Base-by-base conservation (phyloP, 92 coral and sea anemone genomes). In the Desmophyllum pertusum region DNA sequence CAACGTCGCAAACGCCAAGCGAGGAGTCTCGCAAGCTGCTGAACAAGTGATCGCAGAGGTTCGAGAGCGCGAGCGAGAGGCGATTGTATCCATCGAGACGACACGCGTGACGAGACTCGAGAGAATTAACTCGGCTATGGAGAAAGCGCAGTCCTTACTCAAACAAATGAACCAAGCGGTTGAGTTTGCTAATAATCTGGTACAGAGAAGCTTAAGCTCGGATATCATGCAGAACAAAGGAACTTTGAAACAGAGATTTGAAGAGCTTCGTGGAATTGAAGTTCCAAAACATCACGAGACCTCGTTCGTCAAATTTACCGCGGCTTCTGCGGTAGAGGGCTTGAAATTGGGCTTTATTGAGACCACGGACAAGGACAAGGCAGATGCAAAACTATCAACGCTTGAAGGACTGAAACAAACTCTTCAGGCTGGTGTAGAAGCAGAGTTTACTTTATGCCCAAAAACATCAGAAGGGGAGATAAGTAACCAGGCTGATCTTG, bases 1-100 rank as follows among this genome's bases (percentile, higher is more conserved):
- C 19, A 77, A 15, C 36, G 4, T 61, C 25, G 25, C 81, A 41
- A 25, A 0, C 6, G 81, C 70, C 13, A 61, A 61, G 0, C 55
- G 39, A 23, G 55, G 27, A 57, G 70, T 77, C 51, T 77, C 57
- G 45, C 53, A 8, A 39, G 19, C 70, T 13, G 81, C 71, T 31
- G 52, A 77, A 18, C 14, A 43, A 46, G 25, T 37, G 40, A 67
- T 67, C 72, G 9, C 55, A n/a, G 27, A 46, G 36, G n/a, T 25
- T 37, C 43, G 42, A 65, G n/a, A 65, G 42, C 41, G 71, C 71
- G 71, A 65, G 71, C 72, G 42, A 19, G 29, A 67, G 9, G 29
- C 29, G 41, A 67, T 67, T 0, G 39, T 0, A 0, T 33, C 45
- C 45, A n/a, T 67, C 29, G 45, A 4, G 29, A 38, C 43, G n/a